Conservation (phyloP, 2,113 vertebrate genomes). For the Channa maculata region DNA sequence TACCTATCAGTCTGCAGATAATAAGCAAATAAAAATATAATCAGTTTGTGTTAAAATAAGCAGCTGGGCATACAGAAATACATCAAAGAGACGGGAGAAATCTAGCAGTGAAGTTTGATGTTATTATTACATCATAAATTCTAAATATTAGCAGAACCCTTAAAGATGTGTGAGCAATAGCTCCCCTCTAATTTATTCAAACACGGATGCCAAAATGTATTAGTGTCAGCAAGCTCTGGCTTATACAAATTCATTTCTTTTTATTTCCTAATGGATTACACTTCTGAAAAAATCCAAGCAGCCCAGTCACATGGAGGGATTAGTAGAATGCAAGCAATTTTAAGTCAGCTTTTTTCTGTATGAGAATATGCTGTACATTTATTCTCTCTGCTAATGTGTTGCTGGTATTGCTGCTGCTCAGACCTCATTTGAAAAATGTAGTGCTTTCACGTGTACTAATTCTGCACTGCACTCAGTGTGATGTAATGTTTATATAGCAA, state of each 20-base stretch:
- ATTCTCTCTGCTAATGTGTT: slow-evolving; percentile 2
- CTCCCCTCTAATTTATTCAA: slow-evolving; percentile 53
- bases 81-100: background rate
- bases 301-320: slow-evolving; percentile 31
- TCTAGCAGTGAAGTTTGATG: background rate
- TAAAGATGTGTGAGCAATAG: slow-evolving; percentile 16
- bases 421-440: background rate
- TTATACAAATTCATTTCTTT: slow-evolving; percentile 59
- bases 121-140: slow-evolving; percentile 27
- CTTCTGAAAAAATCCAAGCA: slow-evolving; percentile 26
- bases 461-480: background rate
- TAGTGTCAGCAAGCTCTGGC: slow-evolving; percentile 51
- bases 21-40: background rate
- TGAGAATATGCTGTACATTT: slow-evolving; percentile 5
- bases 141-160: slow-evolving; percentile 48
- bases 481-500: background rate
- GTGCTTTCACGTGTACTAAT: background rate
- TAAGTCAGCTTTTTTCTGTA: slow-evolving; percentile 13
- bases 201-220: slow-evolving; percentile 46
- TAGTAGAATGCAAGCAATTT: slow-evolving; percentile 41
- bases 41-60: too few relatives aligned
- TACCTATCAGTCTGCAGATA: slow-evolving; percentile 38
- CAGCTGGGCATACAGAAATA: background rate
- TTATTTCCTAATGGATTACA: slow-evolving; percentile 62
- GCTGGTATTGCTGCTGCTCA: background rate